Conservation (phyloP, 1,140 invertebrate genomes). For the Anagrus nilaparvatae region DNA sequence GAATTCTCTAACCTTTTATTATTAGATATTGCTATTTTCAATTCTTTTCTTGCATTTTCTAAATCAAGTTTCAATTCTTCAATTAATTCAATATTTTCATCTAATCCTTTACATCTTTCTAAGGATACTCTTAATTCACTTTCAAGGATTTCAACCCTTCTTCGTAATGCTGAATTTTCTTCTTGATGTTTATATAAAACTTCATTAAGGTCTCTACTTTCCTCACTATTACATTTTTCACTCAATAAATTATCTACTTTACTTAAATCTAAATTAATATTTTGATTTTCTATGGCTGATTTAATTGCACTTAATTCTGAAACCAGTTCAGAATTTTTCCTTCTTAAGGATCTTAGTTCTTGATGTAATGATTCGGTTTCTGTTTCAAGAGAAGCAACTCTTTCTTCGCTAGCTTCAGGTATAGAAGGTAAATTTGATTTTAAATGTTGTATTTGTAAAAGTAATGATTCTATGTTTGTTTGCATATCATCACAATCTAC, state of each 20-base stretch:
- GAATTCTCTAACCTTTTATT: conserved; percentile 23
- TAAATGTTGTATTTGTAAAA: conserved; percentile 28
- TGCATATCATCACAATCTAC: conserved; percentile 35
- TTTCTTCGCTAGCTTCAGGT: conserved; percentile 37
- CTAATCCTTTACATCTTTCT: conserved; percentile 25
- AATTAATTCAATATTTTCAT: conserved; percentile 27
- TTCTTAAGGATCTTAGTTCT: conserved; percentile 32
- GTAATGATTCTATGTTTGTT: conserved; percentile 30
- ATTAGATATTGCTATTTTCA: conserved; percentile 17
- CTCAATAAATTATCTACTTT: too few species aligned
- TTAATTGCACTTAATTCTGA: conserved; percentile 18
- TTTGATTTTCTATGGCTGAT: conserved; percentile 3
- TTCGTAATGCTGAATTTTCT: conserved; percentile 27
- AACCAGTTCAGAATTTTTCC: conserved; percentile 40
- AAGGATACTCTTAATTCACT: conserved; percentile 20
- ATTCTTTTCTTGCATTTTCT: conserved; percentile 23
- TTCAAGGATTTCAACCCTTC: conserved; percentile 23
- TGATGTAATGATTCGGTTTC: conserved; percentile 33
- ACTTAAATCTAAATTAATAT: too few species aligned
- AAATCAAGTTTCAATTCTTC: conserved; percentile 28
- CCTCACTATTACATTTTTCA: conserved; percentile 19
- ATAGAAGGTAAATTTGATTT: conserved; percentile 36
- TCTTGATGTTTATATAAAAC: conserved; percentile 22
- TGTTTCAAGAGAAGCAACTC: conserved; percentile 31
- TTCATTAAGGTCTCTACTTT: conserved; percentile 20